Evolutionary conservation across 2,113 vertebrate species (phyloP).

Genomic region (Neoarius graeffei): DNA sequence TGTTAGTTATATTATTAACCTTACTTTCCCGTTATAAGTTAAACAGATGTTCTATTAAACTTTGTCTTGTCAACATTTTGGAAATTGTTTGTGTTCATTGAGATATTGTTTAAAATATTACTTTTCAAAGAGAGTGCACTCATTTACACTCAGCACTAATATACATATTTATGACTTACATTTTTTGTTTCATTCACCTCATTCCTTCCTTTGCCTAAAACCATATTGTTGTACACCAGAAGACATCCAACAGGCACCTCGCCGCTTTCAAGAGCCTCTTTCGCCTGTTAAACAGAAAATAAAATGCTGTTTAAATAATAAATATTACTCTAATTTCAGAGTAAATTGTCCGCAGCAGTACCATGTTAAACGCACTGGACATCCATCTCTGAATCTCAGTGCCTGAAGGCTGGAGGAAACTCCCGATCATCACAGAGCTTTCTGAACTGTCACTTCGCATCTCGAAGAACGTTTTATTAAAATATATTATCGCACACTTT

Average conservation of each 20-base stretch:
- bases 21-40: too few species aligned
- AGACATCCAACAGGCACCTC: conserved; percentile 97
- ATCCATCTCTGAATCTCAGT: conserved; percentile 72
- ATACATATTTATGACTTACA: conserved; percentile 72
- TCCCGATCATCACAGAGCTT: neutral
- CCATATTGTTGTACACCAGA: conserved; percentile 80
- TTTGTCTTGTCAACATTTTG: too few species aligned
- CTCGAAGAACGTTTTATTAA: neutral
- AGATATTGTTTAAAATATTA: too few species aligned
- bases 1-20: too few species aligned
- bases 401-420: conserved; percentile 53
- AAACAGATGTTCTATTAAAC: too few species aligned
- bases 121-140: too few species aligned
- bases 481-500: neutral
- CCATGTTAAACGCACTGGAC: conserved; percentile 74
- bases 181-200: conserved; percentile 95
- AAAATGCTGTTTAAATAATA: neutral
- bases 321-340: neutral
- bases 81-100: too few species aligned
- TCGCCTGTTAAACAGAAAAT: conserved; percentile 75
- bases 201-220: conserved; percentile 86
- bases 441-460: conserved; percentile 57
- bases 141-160: too few species aligned
- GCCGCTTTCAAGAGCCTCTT: conserved; percentile 80
- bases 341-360: conserved; percentile 28